Conservation (phyloP, 2,797 vertebrate species). For the Squalus acanthias region DNA sequence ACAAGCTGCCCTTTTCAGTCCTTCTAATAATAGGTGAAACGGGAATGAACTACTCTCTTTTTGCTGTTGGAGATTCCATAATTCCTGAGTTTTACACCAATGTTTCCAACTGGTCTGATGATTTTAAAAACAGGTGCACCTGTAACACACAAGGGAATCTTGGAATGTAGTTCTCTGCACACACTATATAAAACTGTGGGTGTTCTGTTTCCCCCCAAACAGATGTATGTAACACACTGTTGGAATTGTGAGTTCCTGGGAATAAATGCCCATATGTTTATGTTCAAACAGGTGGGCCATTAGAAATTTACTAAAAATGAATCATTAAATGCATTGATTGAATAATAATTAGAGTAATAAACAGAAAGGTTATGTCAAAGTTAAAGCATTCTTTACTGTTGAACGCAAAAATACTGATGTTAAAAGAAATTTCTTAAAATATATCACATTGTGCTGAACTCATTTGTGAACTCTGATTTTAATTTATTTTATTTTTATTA, state of each 20-base stretch:
- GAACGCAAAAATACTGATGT: background rate
- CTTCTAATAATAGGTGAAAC: background rate
- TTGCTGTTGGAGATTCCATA: constrained; percentile 7
- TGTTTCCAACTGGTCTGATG: background rate
- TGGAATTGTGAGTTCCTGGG: constrained; percentile 29
- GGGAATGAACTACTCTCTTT: background rate
- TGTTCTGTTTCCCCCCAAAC: constrained; percentile 24
- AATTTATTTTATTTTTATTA: background rate
- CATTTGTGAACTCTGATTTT: background rate
- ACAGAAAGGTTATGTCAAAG: constrained; percentile 22
- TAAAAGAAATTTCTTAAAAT: background rate
- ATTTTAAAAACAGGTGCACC: constrained; percentile 33
- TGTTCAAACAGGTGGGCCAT: constrained; percentile 29
- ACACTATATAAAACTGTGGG: constrained; percentile 32
- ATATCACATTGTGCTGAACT: background rate
- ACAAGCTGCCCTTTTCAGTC: background rate
- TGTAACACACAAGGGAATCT: constrained; percentile 31
- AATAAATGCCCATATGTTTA: constrained; percentile 34
- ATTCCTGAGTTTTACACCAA: background rate
- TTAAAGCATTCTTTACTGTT: background rate
- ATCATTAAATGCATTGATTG: constrained; percentile 31
- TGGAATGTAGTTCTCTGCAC: constrained; percentile 26
- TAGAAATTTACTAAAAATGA: constrained; percentile 32
- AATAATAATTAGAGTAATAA: constrained; percentile 34
- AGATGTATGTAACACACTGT: constrained; percentile 33